Conservation (phyloP, 1,140 invertebrate species). For the Tyrophagus putrescentiae region DNA sequence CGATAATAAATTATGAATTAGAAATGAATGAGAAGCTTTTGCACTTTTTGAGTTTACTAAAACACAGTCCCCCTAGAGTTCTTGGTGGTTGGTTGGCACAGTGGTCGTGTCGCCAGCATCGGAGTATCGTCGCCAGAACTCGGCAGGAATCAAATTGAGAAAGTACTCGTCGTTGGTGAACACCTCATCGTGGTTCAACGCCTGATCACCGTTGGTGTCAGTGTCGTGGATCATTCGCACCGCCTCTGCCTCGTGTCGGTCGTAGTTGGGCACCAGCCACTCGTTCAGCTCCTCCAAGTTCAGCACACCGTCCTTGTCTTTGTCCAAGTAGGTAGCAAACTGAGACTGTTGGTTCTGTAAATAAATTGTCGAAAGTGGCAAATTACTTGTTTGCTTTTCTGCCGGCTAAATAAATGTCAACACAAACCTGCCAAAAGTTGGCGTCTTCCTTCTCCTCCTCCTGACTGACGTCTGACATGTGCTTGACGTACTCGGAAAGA, state of each 20-base stretch:
- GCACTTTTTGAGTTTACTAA: too few species aligned
- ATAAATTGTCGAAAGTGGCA: background rate
- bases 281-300: slow-evolving; percentile 64
- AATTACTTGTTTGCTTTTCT: background rate
- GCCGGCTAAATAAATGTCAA: background rate
- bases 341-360: slow-evolving; percentile 66
- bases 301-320: slow-evolving; percentile 73
- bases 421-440: slow-evolving; percentile 36
- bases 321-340: slow-evolving; percentile 63
- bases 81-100: slow-evolving; percentile 68
- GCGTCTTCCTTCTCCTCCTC: slow-evolving; percentile 58
- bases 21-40: too few species aligned
- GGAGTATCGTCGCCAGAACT: slow-evolving; percentile 46
- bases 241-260: slow-evolving; percentile 88
- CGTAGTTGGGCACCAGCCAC: slow-evolving; percentile 92
- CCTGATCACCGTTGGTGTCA: slow-evolving; percentile 73
- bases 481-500: slow-evolving; percentile 50
- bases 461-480: slow-evolving; percentile 35
- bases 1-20: too few species aligned
- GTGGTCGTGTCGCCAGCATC: slow-evolving; percentile 50
- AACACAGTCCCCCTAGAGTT: slow-evolving; percentile 48
- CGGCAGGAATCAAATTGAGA: slow-evolving; percentile 92
- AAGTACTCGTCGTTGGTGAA: slow-evolving; percentile 90
- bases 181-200: slow-evolving; percentile 77
- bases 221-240: slow-evolving; percentile 86